phyloP scores from a whole-genome alignment of 1,140 invertebrate species.

The Sitodiplosis mosellana region DNA sequence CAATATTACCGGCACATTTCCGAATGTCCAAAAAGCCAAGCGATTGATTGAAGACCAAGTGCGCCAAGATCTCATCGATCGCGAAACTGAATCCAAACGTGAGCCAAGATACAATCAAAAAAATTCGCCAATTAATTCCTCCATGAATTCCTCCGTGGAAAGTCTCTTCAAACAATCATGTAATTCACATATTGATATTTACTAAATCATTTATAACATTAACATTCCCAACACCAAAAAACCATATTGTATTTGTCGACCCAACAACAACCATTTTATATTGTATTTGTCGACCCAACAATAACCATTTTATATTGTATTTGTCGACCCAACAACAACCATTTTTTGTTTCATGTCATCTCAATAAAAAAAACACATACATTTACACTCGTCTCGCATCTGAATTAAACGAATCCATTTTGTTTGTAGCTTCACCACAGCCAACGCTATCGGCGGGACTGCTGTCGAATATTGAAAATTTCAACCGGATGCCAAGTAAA shows the following conservation, averaged over 20 bases:
- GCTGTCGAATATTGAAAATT: not conserved
- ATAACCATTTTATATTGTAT: too few species aligned
- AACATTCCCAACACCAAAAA: too few species aligned
- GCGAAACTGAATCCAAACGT: conserved; percentile 27
- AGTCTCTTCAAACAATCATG: too few species aligned
- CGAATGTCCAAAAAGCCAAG: conserved; percentile 38
- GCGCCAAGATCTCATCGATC: conserved; percentile 28
- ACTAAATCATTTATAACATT: too few species aligned
- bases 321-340: too few species aligned
- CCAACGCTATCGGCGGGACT: not conserved
- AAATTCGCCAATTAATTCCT: conserved; percentile 1
- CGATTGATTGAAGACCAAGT: conserved; percentile 39
- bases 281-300: too few species aligned
- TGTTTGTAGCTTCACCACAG: conserved; percentile 1
- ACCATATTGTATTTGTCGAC: too few species aligned
- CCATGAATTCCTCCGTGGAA: too few species aligned
- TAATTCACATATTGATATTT: not conserved
- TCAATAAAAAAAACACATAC: not conserved
- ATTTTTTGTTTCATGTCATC: conserved; percentile 2
- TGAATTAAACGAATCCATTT: too few species aligned
- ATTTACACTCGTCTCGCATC: too few species aligned
- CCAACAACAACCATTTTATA: too few species aligned
- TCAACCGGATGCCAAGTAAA: not conserved
- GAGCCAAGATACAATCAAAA: conserved; percentile 27
- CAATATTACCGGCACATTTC: conserved; percentile 34